Evolutionary conservation across 2,113 vertebrate species (phyloP).

Genomic region (Rhizomys pruinosus): DNA sequence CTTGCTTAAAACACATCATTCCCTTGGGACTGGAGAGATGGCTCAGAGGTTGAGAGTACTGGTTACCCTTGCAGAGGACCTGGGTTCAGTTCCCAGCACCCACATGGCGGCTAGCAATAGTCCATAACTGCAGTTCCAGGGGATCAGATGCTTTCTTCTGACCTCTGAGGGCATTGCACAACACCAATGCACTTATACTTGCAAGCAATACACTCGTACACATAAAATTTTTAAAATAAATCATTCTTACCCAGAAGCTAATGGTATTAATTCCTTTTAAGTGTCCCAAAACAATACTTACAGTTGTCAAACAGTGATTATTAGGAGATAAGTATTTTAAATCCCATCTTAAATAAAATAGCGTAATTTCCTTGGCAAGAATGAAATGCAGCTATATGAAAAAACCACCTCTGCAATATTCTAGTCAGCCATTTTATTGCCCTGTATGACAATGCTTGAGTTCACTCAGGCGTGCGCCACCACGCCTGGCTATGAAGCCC

Average conservation of each 20-base stretch:
- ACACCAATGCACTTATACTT: too few species aligned
- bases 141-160: too few species aligned
- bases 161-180: too few species aligned
- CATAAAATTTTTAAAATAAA: background rate
- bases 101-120: too few species aligned
- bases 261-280: background rate
- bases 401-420: background rate
- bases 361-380: constrained; percentile 14
- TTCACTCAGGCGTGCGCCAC: constrained; percentile 21
- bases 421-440: background rate
- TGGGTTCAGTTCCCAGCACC: too few species aligned
- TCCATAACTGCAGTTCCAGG: too few species aligned
- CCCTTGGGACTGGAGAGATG: background rate
- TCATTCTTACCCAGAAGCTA: constrained; percentile 6
- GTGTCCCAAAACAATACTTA: background rate
- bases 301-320: background rate
- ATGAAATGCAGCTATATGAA: background rate
- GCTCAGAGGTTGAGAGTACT: too few species aligned
- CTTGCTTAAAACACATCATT: constrained; percentile 47
- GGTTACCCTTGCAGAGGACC: too few species aligned
- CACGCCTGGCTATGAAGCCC: background rate
- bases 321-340: constrained; percentile 11
- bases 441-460: background rate
- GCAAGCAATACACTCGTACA: too few species aligned
- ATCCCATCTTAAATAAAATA: constrained; percentile 23